Evolutionary conservation across 2,888 invertebrate genomes (phyloP), one percentile per base, ranked within the genome.

Genomic region (Isotomurus palustris): DNA sequence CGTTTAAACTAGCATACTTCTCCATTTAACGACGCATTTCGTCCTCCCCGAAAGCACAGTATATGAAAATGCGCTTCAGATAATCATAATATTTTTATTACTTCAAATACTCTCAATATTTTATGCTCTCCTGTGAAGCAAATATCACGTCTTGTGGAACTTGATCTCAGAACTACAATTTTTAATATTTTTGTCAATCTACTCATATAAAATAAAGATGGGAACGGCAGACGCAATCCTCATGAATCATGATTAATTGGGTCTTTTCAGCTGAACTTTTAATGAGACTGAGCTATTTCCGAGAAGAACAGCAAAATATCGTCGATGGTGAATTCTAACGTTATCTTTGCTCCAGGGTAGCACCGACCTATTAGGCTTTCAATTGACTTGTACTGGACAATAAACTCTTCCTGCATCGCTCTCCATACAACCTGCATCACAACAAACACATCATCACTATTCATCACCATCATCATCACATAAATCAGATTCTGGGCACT

Each of bases 361-460:
- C 96, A 97, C 70, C 91, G 85, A 72, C 89, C 89, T 73, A 97
- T 91, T 70, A 94, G 82, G 71, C 89, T 88, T 78, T 95, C 92
- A 71, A 96, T 84, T 71, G 87, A 84, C 76, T 90, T 91, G 77
- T 96, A 93, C 76, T 97, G 97, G 71, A 88, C 86, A 71, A 99
- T 89, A 78, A 99, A 97, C 80, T 97, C 96, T 76, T 96, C 93
- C 80, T 97, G 96, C 96, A 99, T 96, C 72, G 94, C 91, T 74
- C 93, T 84, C 99, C 99, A 99, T 57, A 99, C 97, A 50, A 99
- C 97, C 84, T 90, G 32, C 12, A 78, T 6, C 27, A 14, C 17
- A 52, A 47, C 32, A 51, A 32, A 52, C n/a, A n/a, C n/a, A n/a
- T n/a, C n/a, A n/a, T n/a, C n/a, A n/a, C n/a, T n/a, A n/a, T n/a